Percentiles rank a stretch among this genome's conserved stretches.
Evolutionary conservation across 2,113 vertebrate genomes (phyloP).

Genomic region (Cyphomyrus discorhynchus): DNA sequence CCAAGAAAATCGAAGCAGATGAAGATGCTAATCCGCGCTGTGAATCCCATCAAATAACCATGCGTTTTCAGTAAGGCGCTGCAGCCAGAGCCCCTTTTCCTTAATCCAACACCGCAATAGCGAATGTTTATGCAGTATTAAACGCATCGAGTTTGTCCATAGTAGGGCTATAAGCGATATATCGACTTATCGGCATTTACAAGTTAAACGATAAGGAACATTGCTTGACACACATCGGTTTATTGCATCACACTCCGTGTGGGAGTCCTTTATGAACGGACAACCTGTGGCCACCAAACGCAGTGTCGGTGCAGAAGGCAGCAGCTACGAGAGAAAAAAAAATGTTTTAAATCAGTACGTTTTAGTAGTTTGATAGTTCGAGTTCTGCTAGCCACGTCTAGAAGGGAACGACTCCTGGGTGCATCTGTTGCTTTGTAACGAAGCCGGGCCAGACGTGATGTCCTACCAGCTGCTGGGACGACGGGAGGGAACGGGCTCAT

Average conservation of each 20-base stretch:
- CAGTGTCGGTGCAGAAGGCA: neutral
- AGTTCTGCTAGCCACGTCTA: neutral
- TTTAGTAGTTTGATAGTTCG: neutral
- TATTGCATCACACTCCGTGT: neutral
- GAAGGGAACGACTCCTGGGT: neutral
- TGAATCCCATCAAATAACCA: neutral
- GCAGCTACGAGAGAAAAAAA: neutral
- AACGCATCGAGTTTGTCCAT: neutral
- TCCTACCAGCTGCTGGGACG: neutral
- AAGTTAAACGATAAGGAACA: neutral
- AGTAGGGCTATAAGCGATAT: neutral
- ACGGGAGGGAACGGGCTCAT: neutral
- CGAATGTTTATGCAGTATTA: neutral
- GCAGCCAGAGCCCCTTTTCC: neutral
- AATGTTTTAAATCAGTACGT: neutral
- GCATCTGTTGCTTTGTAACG: neutral
- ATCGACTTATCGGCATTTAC: neutral
- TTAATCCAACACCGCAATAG: neutral
- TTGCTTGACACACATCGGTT: neutral
- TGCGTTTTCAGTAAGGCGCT: neutral
- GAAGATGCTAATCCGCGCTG: neutral
- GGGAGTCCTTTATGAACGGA: neutral
- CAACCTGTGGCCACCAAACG: neutral
- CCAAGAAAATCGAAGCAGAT: neutral
- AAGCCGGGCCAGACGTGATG: neutral